phyloP scores from a whole-genome alignment of 2,888 invertebrate species.

The Brachynemurus nebulosus region DNA sequence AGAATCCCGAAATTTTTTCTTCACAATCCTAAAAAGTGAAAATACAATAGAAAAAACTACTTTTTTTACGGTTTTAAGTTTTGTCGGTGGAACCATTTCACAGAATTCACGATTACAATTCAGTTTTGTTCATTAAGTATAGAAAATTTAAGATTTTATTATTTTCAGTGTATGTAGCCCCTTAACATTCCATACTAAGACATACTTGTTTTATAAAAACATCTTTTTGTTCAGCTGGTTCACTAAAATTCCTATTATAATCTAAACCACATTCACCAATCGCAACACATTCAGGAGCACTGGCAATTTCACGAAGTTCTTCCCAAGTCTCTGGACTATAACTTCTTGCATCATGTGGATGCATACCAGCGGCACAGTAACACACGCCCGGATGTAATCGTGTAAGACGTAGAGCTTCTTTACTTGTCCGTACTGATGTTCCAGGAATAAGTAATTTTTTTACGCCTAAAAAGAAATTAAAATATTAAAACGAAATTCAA shows the following conservation, averaged over 20 bases:
- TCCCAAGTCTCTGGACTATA: constrained; percentile 66
- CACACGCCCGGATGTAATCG: constrained; percentile 81
- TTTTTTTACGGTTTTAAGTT: no score
- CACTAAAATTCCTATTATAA: constrained; percentile 88
- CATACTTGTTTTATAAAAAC: constrained; percentile 75
- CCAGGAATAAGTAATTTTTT: constrained; percentile 91
- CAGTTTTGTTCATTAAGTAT: no score
- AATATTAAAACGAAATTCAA: constrained; percentile 10
- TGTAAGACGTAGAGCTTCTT: constrained; percentile 78
- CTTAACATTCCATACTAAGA: no score
- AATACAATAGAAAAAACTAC: no score
- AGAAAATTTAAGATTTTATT: no score
- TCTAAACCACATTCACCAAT: constrained; percentile 91
- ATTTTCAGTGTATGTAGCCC: no score
- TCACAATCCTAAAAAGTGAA: no score
- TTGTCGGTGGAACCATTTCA: no score
- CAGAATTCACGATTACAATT: no score
- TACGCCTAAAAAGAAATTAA: constrained; percentile 47
- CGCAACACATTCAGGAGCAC: constrained; percentile 81
- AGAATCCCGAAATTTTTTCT: no score
- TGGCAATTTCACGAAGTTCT: constrained; percentile 59
- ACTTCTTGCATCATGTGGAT: constrained; percentile 88
- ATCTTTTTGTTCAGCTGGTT: constrained; percentile 69
- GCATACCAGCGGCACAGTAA: constrained; percentile 84
- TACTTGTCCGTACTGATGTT: constrained; percentile 76